Percentiles rank a stretch among this genome's conserved stretches.
These are phyloP conservation scores for Dicranocentrus wangi DNA, from an alignment of 2,888 invertebrate genomes.

Conservation along the genomic window DNA sequence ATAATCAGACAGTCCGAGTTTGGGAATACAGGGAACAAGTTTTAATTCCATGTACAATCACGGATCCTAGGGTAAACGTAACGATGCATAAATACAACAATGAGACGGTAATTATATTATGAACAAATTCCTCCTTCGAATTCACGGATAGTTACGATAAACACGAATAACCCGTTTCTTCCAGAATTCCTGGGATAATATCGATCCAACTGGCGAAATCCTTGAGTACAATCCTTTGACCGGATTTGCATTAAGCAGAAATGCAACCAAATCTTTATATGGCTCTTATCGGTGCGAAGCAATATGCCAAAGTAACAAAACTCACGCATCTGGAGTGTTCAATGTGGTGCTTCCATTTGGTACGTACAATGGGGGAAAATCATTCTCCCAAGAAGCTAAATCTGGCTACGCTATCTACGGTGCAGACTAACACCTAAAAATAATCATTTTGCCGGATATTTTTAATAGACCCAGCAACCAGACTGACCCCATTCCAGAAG, in stretches of 20 bases:
- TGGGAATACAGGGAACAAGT: conserved; percentile 66
- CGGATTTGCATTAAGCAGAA: conserved; percentile 42
- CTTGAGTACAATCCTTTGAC: conserved; percentile 45
- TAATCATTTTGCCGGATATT: too few species aligned
- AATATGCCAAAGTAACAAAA: conserved; percentile 20
- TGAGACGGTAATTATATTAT: conserved; percentile 37
- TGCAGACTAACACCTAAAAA: too few species aligned
- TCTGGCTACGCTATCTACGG: too few species aligned
- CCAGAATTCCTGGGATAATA: conserved; percentile 41
- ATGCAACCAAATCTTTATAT: conserved; percentile 49
- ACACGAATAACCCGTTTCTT: neutral
- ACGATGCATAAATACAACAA: conserved; percentile 58
- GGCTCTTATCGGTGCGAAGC: conserved; percentile 56
- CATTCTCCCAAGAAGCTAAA: too few species aligned
- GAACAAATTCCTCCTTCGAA: neutral
- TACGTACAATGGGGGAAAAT: neutral
- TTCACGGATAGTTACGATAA: neutral
- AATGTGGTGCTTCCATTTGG: conserved; percentile 43
- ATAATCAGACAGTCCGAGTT: conserved; percentile 59
- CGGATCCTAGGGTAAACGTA: conserved; percentile 59
- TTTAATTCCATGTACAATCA: conserved; percentile 56
- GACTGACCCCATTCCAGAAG: conserved; percentile 63
- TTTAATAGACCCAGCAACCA: conserved; percentile 46
- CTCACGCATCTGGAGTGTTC: conserved; percentile 38
- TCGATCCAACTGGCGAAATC: conserved; percentile 21